Evolutionary conservation across 1,140 invertebrate species (phyloP).

Genomic region (Chrysopa pallens): DNA sequence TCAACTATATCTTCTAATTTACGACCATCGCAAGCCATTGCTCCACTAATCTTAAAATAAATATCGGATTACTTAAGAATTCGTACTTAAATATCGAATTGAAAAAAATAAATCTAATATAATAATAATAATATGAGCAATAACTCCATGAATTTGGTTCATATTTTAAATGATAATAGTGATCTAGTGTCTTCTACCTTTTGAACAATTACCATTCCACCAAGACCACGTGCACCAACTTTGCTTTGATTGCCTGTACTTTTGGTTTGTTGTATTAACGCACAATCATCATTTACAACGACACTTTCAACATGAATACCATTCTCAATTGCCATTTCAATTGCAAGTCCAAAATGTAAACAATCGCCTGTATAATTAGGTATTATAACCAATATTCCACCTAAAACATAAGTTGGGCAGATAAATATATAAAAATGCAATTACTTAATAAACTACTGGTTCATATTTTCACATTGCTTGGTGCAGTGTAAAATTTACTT

Average conservation of each 20-base stretch:
- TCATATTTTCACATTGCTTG: too few species aligned
- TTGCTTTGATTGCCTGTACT: constrained; percentile 9
- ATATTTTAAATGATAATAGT: not conserved
- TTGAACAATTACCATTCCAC: constrained; percentile 50
- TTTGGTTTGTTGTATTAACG: not conserved
- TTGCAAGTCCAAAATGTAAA: constrained; percentile 69
- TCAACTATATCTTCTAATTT: constrained; percentile 31
- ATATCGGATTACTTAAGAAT: too few species aligned
- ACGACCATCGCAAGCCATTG: constrained; percentile 41
- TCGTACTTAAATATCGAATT: too few species aligned
- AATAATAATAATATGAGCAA: constrained; percentile 4
- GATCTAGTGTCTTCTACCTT: constrained; percentile 31
- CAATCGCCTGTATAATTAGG: constrained; percentile 80
- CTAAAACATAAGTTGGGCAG: constrained; percentile 22
- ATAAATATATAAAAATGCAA: too few species aligned
- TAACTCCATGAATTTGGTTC: too few species aligned
- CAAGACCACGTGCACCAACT: constrained; percentile 54
- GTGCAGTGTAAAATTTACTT: too few species aligned
- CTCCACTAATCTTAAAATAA: constrained; percentile 45
- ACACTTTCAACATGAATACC: constrained; percentile 8
- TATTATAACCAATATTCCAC: constrained; percentile 52
- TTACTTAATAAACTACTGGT: too few species aligned
- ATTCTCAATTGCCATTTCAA: constrained; percentile 43
- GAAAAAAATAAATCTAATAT: constrained; percentile 1
- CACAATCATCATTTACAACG: not conserved